phyloP scores from a whole-genome alignment of 2,888 invertebrate genomes.

The Agrilus mali region DNA sequence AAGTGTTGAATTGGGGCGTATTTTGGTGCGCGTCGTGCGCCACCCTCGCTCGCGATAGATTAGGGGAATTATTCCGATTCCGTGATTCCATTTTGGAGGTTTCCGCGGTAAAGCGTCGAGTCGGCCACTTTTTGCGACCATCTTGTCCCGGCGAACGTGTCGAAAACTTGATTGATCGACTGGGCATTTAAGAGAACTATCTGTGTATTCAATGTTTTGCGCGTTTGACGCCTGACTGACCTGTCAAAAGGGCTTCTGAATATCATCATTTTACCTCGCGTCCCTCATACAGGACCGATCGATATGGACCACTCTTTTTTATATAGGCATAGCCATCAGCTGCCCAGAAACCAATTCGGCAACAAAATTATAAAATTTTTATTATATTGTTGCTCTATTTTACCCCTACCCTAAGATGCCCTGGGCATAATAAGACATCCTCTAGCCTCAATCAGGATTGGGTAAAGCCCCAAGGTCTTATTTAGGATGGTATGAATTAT shows the following conservation, averaged over 20 bases:
- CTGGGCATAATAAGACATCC: too few species aligned
- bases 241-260: slow-evolving; percentile 24
- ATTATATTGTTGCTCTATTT: too few species aligned
- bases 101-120: slow-evolving; percentile 1
- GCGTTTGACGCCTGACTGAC: slow-evolving; percentile 25
- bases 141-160: slow-evolving; percentile 4
- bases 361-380: too few species aligned
- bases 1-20: not conserved
- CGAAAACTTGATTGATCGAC: slow-evolving; percentile 27
- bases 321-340: too few species aligned
- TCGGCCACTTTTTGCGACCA: slow-evolving; percentile 2
- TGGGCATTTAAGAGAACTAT: slow-evolving; percentile 27
- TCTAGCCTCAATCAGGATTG: too few species aligned
- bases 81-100: slow-evolving; percentile 25
- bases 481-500: too few species aligned
- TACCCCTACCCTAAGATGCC: too few species aligned
- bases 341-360: too few species aligned
- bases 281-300: too few species aligned
- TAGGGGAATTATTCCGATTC: slow-evolving; percentile 32
- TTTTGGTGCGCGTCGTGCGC: slow-evolving; percentile 21
- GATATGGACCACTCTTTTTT: too few species aligned
- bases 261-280: slow-evolving; percentile 17
- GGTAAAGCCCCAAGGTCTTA: too few species aligned
- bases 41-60: slow-evolving; percentile 27
- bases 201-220: slow-evolving; percentile 29